phyloP scores from a whole-genome alignment of 2,888 invertebrate genomes.

The Drosophila bunnanda region DNA sequence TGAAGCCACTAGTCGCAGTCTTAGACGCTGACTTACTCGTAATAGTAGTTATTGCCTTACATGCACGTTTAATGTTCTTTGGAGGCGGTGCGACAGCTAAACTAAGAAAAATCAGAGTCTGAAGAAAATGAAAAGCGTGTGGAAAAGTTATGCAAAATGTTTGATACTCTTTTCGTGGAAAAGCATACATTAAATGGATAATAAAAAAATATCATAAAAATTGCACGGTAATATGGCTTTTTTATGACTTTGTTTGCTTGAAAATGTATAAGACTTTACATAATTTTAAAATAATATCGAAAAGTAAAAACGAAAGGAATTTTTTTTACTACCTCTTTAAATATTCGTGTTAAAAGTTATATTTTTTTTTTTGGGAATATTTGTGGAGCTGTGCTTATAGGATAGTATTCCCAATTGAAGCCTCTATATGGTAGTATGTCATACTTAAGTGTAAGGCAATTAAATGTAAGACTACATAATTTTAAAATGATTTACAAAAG shows the following conservation, averaged over 20 bases:
- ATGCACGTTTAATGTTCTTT: conserved; percentile 78
- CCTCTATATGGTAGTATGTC: conserved; percentile 15
- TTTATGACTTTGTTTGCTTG: not conserved
- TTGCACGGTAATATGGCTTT: not conserved
- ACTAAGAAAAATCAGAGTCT: conserved; percentile 24
- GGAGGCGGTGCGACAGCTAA: conserved; percentile 61
- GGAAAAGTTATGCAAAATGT: not conserved
- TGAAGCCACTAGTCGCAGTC: conserved; percentile 16
- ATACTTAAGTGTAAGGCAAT: too few species aligned
- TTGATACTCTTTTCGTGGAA: conserved; percentile 31
- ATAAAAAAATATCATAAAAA: not conserved
- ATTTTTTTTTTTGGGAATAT: not conserved
- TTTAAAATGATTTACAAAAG: not conserved
- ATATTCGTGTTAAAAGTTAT: not conserved
- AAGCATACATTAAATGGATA: conserved; percentile 2
- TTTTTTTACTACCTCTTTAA: not conserved
- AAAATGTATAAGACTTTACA: not conserved
- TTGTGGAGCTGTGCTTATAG: not conserved
- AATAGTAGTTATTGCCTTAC: conserved; percentile 76
- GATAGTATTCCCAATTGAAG: conserved; percentile 6
- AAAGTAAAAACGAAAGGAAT: not conserved
- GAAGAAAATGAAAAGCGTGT: conserved; percentile 20
- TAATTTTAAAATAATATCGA: not conserved
- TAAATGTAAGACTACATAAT: not conserved
- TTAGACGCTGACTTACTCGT: conserved; percentile 50